Evolutionary conservation across 2,888 invertebrate genomes (phyloP), one percentile per base, ranked within the genome.

Genomic region (Nomada fabriciana): DNA sequence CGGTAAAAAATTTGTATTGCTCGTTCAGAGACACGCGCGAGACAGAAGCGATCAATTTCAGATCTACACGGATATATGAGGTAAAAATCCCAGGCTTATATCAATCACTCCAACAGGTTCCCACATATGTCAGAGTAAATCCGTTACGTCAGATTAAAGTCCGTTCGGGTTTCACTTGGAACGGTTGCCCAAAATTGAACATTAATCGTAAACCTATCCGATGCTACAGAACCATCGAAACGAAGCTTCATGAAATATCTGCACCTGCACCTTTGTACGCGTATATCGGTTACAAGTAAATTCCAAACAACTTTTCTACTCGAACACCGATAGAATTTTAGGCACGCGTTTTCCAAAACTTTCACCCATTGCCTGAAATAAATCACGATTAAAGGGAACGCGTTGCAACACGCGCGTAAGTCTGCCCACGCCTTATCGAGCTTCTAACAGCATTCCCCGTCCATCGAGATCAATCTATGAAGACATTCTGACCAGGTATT

Each of bases 381-480:
- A 47, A 73, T 65, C 65, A 53, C 29, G 57, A 59, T 20, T 50
- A 5, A 42, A 10, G 20, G 18, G 15, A 57, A 73, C 64, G 11
- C 5, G 43, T 25, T 55, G 7, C 23, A 42, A 42, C 52, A 7
- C 13, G 15, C 18, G 9, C n/a, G 15, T 18, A n/a, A 43, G 36
- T 42, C 20, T 13, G 23, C 9, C 57, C 20, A 13, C 64, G 57
- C 73, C 73, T 55, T 73, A 73, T 47, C 29, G 7, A 57, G 64
- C 73, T 7, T 20, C 65, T 18, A 20, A 59, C 57, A 10, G 13
- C 73, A 65, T 73, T 73, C 73, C 15, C 57, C 43, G 25, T 55
- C 65, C 23, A 65, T 65, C 64, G 23, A 65, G 64, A 59, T 59
- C 73, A 47, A 73, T 73, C 65, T 65, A 65, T 73, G 57, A 73